These are phyloP conservation scores for Brenthis hecate DNA, from an alignment of 2,888 invertebrate genomes.

Conservation along the genomic window DNA sequence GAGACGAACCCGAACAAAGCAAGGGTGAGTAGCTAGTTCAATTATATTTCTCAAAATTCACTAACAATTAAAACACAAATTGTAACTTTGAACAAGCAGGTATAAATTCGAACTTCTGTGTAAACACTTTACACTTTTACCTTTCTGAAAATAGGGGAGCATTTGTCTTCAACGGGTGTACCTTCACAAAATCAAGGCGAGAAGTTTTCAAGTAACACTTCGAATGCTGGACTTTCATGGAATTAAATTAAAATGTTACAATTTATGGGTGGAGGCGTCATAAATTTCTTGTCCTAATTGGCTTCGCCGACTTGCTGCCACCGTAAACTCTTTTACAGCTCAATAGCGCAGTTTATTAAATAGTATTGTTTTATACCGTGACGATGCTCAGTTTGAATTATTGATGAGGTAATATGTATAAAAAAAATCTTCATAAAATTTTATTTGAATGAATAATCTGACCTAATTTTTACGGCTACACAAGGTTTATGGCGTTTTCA, in stretches of 20 bases:
- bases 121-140: constrained; percentile 12
- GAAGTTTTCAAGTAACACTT: constrained; percentile 50
- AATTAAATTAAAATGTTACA: constrained; percentile 79
- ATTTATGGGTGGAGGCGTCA: constrained; percentile 69
- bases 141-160: constrained; percentile 17
- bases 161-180: constrained; percentile 36
- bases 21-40: not conserved
- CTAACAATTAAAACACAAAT: not conserved
- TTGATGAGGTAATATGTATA: not conserved
- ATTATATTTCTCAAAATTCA: not conserved
- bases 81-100: not conserved
- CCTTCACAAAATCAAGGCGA: constrained; percentile 42
- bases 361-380: constrained; percentile 31
- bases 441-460: no score
- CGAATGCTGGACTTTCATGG: constrained; percentile 54
- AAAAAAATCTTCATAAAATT: no score
- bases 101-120: not conserved
- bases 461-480: no score
- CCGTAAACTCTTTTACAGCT: constrained; percentile 76
- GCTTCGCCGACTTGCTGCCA: constrained; percentile 62
- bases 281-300: constrained; percentile 77
- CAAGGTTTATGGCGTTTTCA: no score
- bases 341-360: constrained; percentile 45
- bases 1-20: no score
- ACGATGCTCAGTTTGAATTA: constrained; percentile 26